Base-by-base conservation (phyloP, 2,113 vertebrate genomes). In the Charadrius vociferus region DNA sequence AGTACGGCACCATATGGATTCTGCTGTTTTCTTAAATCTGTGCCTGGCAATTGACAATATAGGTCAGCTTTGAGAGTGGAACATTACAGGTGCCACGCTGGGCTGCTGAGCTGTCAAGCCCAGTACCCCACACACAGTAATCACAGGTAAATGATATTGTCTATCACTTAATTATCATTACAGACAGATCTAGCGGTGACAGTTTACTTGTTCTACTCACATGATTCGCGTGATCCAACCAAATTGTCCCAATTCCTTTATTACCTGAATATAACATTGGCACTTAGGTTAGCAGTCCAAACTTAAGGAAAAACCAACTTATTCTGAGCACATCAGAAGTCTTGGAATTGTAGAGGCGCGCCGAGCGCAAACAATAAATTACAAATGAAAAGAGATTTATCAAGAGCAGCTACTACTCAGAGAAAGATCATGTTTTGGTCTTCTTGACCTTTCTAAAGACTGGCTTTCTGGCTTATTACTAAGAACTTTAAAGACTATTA, bases 381-480 rank as follows among this genome's bases (percentile, higher is more conserved):
- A 66, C 62, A 55, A 67, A 87, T 68, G 65, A 92, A 91, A 85
- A 77, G 90, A 78, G 52, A 97, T 96, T 93, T 93, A 96, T 87
- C 65, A 56, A 90, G 50, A 96, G 52, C 58, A 88, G 77, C 13
- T 10, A 41, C 90, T 94, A 82, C 61, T 49, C 36, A 62, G 47
- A 85, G 49, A 84, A 91, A 82, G 62, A 67, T 81, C 66, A 79
- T 70, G 67, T n/a, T 59, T 84, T 72, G 74, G 71, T 94, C 85
- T 32, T 86, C 87, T 41, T 82, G 77, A 80, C 85, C 90, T 92
- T 95, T 88, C 59, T 56, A 88, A 94, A 94, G 74, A 21, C 85
- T 92, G 45, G 68, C 26, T 96, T 94, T 32, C 88, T 94, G 81
- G 77, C 72, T 97, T 84, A 87, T 67, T 74, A 94, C 68, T 92